These are phyloP conservation scores for Brassicogethes aeneus DNA, from an alignment of 2,888 invertebrate genomes.

Conservation along the genomic window DNA sequence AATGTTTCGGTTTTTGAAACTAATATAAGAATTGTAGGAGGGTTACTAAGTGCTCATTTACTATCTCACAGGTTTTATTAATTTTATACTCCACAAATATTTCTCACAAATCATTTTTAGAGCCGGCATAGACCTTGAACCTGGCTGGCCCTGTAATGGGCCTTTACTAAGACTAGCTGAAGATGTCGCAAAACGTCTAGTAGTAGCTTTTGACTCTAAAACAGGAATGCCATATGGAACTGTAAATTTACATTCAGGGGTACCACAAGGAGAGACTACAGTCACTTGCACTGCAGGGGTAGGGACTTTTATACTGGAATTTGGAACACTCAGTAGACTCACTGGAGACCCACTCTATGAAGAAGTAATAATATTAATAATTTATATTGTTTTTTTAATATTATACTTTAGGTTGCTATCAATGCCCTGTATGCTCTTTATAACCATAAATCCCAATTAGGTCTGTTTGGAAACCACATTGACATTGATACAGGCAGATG, in stretches of 20 bases:
- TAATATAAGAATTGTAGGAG: conserved; percentile 96
- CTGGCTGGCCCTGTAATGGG: conserved; percentile 97
- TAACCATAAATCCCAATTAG: conserved; percentile 76
- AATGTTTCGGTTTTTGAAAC: conserved; percentile 99
- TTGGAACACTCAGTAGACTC: conserved; percentile 85
- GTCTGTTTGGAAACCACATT: conserved; percentile 93
- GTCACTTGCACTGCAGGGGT: conserved; percentile 98
- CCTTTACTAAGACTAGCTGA: conserved; percentile 88
- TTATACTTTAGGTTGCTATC: conserved; percentile 61
- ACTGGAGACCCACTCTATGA: conserved; percentile 94
- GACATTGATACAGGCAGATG: conserved; percentile 90
- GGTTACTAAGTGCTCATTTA: conserved; percentile 91
- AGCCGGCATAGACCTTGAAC: conserved; percentile 71
- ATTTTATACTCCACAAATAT: conserved; percentile 4
- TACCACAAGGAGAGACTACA: conserved; percentile 90
- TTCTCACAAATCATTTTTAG: conserved; percentile 34
- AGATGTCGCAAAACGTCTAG: conserved; percentile 82
- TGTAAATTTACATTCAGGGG: conserved; percentile 82
- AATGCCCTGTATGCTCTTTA: conserved; percentile 86
- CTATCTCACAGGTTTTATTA: conserved; percentile 62
- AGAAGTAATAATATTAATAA: conserved; percentile 55
- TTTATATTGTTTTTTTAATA: conserved; percentile 2
- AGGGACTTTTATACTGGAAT: conserved; percentile 94
- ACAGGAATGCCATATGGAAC: conserved; percentile 99
- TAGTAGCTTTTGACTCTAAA: conserved; percentile 83